These are phyloP conservation scores for Eupleurogrammus muticus DNA, from an alignment of 2,797 vertebrate genomes.

Conservation along the genomic window DNA sequence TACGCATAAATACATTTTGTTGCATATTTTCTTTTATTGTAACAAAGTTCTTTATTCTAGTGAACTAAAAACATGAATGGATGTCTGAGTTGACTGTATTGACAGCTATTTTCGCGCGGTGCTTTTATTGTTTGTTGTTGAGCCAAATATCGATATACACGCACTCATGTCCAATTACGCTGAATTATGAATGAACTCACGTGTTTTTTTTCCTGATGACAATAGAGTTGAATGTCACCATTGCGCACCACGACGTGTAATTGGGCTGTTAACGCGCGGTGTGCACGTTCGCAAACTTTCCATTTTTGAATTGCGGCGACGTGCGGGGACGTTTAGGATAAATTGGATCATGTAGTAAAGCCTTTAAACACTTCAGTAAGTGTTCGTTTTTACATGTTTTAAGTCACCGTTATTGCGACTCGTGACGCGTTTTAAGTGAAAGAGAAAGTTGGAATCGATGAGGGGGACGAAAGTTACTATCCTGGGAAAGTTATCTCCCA, in stretches of 20 bases:
- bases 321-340: background rate
- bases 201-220: slow-evolving; percentile 83
- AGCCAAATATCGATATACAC: slow-evolving; percentile 75
- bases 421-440: slow-evolving; percentile 37
- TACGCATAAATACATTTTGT: slow-evolving; percentile 1
- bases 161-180: slow-evolving; percentile 79
- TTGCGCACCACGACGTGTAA: slow-evolving; percentile 70
- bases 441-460: slow-evolving; percentile 41
- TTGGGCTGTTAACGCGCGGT: slow-evolving; percentile 52
- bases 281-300: slow-evolving; percentile 55
- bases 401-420: background rate
- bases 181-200: slow-evolving; percentile 90
- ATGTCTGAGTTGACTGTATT: slow-evolving; percentile 46
- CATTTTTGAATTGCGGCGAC: slow-evolving; percentile 2
- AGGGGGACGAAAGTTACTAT: slow-evolving; percentile 50
- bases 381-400: slow-evolving; percentile 14
- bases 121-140: slow-evolving; percentile 65
- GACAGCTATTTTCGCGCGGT: slow-evolving; percentile 53
- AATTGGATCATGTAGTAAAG: background rate
- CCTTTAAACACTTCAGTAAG: slow-evolving; percentile 15
- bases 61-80: slow-evolving; percentile 27
- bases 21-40: slow-evolving; percentile 40
- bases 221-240: slow-evolving; percentile 82
- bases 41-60: slow-evolving; percentile 19
- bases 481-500: slow-evolving; percentile 56